Conservation (phyloP, 2,888 invertebrate genomes). For the Eucriotettix oculatus region DNA sequence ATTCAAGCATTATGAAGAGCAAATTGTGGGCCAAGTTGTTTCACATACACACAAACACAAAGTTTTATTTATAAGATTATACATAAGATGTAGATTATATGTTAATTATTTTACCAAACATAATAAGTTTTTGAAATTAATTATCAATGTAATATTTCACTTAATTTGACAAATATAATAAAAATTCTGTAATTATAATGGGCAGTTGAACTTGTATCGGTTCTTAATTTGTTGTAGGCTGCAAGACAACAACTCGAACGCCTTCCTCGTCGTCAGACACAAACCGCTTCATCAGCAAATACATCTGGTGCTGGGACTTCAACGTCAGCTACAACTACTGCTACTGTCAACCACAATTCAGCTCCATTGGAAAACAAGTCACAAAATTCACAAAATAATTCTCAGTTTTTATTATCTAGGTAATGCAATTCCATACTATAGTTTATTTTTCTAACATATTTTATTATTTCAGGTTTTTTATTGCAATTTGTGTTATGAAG, state of each 20-base stretch:
- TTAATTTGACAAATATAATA: too few relatives aligned
- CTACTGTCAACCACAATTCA: slow-evolving; percentile 15
- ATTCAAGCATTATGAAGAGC: too few relatives aligned
- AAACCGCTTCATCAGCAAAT: slow-evolving; percentile 35
- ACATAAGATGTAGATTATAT: too few relatives aligned
- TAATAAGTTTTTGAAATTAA: too few relatives aligned
- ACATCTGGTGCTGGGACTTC: slow-evolving; percentile 22
- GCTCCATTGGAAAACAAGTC: slow-evolving; percentile 17
- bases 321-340: slow-evolving; percentile 19
- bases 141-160: too few relatives aligned
- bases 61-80: too few relatives aligned
- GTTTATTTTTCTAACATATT: too few relatives aligned
- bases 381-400: slow-evolving; percentile 20
- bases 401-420: slow-evolving; percentile 31
- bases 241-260: slow-evolving; percentile 80
- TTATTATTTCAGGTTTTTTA: too few relatives aligned
- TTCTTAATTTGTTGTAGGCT: slow-evolving; percentile 32
- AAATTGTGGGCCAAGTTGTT: too few relatives aligned
- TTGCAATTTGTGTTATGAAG: too few relatives aligned
- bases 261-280: slow-evolving; percentile 66
- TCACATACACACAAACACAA: too few relatives aligned
- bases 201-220: slow-evolving; percentile 7
- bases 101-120: too few relatives aligned
- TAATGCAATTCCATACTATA: slow-evolving; percentile 13
- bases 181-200: background rate